A percentile compares a stretch with the other conserved stretches of the same genome.
phyloP scores from a whole-genome alignment of 2,888 invertebrate genomes.

The Drosophila prolongata region DNA sequence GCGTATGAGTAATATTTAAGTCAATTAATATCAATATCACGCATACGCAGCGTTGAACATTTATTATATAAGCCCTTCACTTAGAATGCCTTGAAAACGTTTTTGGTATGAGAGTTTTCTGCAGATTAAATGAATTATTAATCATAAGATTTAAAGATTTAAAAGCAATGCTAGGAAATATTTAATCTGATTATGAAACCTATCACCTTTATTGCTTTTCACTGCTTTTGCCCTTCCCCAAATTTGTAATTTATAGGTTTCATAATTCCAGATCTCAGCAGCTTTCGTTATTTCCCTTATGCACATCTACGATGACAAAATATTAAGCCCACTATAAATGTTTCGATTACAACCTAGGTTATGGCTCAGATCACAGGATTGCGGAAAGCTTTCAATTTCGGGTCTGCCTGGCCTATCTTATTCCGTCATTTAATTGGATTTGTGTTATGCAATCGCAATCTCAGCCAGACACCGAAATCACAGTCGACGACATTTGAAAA shows the following conservation, averaged over 20 bases:
- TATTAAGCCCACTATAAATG: slow-evolving; percentile 3
- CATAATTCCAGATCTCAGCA: not conserved
- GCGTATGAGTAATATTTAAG: slow-evolving; percentile 3
- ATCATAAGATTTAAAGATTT: too few species aligned
- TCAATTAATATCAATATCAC: not conserved
- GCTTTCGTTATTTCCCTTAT: too few species aligned
- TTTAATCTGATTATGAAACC: too few species aligned
- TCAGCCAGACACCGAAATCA: slow-evolving; percentile 27
- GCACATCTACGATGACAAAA: slow-evolving; percentile 1
- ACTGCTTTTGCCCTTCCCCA: too few species aligned
- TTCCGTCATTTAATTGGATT: slow-evolving; percentile 55
- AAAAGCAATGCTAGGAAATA: too few species aligned
- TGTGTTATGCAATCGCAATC: slow-evolving; percentile 60
- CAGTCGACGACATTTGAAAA: slow-evolving; percentile 45
- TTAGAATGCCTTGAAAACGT: too few species aligned
- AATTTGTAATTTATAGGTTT: too few species aligned
- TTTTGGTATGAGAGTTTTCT: too few species aligned
- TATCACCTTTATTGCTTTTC: not conserved
- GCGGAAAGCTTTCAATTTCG: slow-evolving; percentile 60
- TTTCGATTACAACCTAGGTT: slow-evolving; percentile 31
- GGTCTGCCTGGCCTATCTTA: slow-evolving; percentile 30
- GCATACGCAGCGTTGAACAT: slow-evolving; percentile 1
- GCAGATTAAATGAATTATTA: too few species aligned
- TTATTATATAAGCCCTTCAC: too few species aligned
- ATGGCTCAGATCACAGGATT: slow-evolving; percentile 48